These are phyloP conservation scores for Sarcophaga rosellei DNA, from an alignment of 2,888 invertebrate species.

Conservation along the genomic window DNA sequence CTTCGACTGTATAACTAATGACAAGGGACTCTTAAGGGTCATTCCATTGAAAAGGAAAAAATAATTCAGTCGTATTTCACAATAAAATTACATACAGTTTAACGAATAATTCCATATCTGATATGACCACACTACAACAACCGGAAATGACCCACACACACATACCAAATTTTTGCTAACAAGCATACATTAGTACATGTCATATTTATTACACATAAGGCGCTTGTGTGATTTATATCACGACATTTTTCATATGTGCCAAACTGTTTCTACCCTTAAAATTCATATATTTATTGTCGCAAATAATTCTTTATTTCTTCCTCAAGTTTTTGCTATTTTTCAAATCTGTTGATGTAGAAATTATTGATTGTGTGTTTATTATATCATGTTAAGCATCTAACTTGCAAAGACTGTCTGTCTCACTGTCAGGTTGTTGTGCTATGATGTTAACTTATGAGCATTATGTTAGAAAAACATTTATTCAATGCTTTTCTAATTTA, in stretches of 20 bases:
- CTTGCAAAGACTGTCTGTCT: not conserved
- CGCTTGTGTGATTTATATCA: conserved; percentile 58
- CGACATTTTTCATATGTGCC: conserved; percentile 29
- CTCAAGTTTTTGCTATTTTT: conserved; percentile 24
- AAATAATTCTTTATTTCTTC: conserved; percentile 11
- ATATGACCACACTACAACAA: too few relatives aligned
- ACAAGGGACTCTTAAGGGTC: too few relatives aligned
- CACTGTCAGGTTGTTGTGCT: not conserved
- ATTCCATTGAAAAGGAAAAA: too few relatives aligned
- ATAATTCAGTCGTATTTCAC: too few relatives aligned
- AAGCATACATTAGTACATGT: not conserved
- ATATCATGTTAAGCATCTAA: conserved; percentile 10
- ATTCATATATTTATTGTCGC: not conserved
- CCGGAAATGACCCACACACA: too few relatives aligned
- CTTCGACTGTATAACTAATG: conserved; percentile 23
- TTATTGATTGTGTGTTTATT: conserved; percentile 59
- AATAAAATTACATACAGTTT: too few relatives aligned
- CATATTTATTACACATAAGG: conserved; percentile 36
- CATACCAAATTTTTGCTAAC: too few relatives aligned
- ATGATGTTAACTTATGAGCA: not conserved
- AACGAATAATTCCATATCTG: too few relatives aligned
- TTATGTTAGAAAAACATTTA: not conserved
- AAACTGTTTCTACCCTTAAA: not conserved
- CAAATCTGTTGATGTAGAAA: conserved; percentile 57
- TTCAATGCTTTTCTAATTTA: conserved; percentile 4